Evolutionary conservation across 2,797 vertebrate species (phyloP), one percentile per base, ranked within the genome.

Genomic region (Onychomys arenicola): DNA sequence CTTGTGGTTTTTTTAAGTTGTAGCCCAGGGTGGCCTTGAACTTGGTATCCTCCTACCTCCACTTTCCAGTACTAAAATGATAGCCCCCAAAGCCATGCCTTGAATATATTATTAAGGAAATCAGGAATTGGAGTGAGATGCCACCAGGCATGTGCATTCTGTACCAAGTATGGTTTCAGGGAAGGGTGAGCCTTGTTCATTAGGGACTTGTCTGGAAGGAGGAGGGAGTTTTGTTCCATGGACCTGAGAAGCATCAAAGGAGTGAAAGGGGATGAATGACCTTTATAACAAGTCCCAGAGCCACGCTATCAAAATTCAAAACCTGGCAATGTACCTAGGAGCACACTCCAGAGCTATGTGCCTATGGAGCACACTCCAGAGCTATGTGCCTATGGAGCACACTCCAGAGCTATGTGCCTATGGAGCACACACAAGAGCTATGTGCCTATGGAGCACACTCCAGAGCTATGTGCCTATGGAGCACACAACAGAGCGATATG

Each of bases 161-260:
- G 65, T 77, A 65, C 67, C 90, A 95, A 93, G 23, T 43, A 81
- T 59, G 19, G 6, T 52, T 89, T 89, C 78, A 78, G 78, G 65
- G 19, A 75, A 65, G 0, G 12, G 19, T 55, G 14, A 89, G 7
- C 19, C 40, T 14, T 86, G 19, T 19, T 34, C 59, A 59, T 63
- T 6, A 69, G 43, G 73, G n/a, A 76, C 7, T 92, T 17, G 11
- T 75, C 80, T 76, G 6, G 23, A 6, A 65, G 57, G 25, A 27
- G 17, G 21, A 32, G 12, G 13, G 34, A 19, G 16, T 16, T 63
- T 52, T 29, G 43, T n/a, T n/a, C 57, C 27, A 37, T 17, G 49
- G 8, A 49, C 52, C 21, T 43, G 34, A 78, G 55, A 29, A 34
- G 6, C 65, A 76, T 29, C n/a, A 59, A 90, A 37, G 43, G 23